Evolutionary conservation across 1,140 invertebrate species (phyloP), one percentile per base, ranked within the genome.

Genomic region (Bombus soroeensis): DNA sequence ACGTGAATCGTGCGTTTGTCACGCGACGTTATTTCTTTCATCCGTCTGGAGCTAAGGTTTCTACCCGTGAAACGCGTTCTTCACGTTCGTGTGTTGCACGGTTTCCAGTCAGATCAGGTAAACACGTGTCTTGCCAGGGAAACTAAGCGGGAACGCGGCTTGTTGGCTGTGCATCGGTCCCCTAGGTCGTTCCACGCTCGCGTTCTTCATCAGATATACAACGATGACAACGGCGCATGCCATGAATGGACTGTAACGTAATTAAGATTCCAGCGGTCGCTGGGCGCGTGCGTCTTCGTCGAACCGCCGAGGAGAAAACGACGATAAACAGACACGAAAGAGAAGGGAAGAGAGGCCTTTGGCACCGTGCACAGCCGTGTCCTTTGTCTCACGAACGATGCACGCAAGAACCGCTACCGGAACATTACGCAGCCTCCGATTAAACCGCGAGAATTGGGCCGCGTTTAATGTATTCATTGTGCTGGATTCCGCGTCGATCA

Each of bases 191-290:
- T 32, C 66, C 53, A 43, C 32, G 64, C 15, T 39, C 32, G 75
- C 47, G 53, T 28, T 64, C 32, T 76, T 87, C 83, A 84, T 81
- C 79, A 39, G 73, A 83, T 75, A 57, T n/a, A 59, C 37, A 66
- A 81, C 68, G 82, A 79, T 32, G 79, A 87, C 74, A 85, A 83
- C 72, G 87, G 64, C 41, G 77, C 89, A 90, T 91, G 91, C 87
- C 89, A 90, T 90, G 91, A 92, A 93, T 92, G 91, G 88, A 87
- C 87, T 87, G 86, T 89, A 88, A 91, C 73, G 92, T 93, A 91
- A 93, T 93, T 93, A 92, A 92, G 91, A 93, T 93, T 93, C 92
- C 90, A 88, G 80, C 18, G 74, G 81, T 76, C 84, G 78, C 74
- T 79, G 71, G 32, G 53, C 77, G 70, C 76, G 78, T 64, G 59